Conservation (phyloP, 1,140 invertebrate genomes). For the Eupristina koningsbergeri region DNA sequence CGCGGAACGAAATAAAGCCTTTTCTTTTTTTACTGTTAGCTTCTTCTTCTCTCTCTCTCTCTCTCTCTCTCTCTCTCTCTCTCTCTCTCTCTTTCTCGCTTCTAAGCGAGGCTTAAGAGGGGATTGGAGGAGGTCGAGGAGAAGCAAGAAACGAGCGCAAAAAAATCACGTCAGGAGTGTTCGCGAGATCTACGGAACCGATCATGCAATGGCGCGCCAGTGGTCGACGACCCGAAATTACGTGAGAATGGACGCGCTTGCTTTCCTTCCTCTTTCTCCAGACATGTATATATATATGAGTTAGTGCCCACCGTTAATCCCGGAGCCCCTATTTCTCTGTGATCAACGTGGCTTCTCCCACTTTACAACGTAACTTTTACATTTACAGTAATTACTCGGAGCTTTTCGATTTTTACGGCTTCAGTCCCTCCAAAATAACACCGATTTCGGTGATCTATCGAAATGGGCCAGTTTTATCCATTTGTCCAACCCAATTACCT, state of each 20-base stretch:
- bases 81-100: slow-evolving; percentile 40
- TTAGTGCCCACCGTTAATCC: neutral
- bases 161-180: slow-evolving; percentile 9
- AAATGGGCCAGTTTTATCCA: neutral
- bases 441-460: neutral
- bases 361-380: neutral
- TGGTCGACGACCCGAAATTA: slow-evolving; percentile 49
- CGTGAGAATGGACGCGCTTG: neutral
- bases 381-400: neutral
- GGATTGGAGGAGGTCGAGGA: slow-evolving; percentile 14
- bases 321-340: neutral
- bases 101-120: slow-evolving; percentile 13
- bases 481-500: neutral
- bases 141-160: neutral
- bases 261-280: no score
- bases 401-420: neutral
- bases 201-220: slow-evolving; percentile 12
- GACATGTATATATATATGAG: neutral
- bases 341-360: neutral
- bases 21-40: slow-evolving; percentile 60
- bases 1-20: neutral
- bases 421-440: neutral
- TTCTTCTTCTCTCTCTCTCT: slow-evolving; percentile 23
- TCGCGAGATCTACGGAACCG: neutral
- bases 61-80: slow-evolving; percentile 41